Evolutionary conservation across 2,888 invertebrate species (phyloP), one percentile per base, ranked within the genome.

Genomic region (Drosophila peninsularis): DNA sequence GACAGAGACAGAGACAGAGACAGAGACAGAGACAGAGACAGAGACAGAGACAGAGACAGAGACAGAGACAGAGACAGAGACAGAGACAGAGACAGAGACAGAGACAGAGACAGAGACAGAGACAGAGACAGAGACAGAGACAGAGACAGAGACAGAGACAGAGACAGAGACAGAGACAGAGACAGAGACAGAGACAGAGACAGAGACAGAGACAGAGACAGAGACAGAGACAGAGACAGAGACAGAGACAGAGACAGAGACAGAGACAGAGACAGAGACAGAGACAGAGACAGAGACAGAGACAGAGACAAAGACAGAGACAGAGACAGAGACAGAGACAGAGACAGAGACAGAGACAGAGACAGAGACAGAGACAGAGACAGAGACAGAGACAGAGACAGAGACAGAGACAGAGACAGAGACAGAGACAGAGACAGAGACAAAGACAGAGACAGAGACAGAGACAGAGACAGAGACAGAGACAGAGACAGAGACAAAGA

Each of bases 1-100:
- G 1, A 19, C 2, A 6, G 2, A 41, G 0, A 1, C 0, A 10
- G 5, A 5, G 11, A 5, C 5, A 19, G 5, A 11, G 1, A 19
- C 10, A 41, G 11, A 5, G 11, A 41, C 5, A 17, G 0, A 1
- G 0, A 41, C 9, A 19, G 19, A 41, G 2, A 0, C n/a, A 37
- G 7, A 37, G 36, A 36, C 5, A 36, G 36, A 36, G 36, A 11
- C 2, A 34, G 11, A 34, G 13, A 3, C 4, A n/a, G n/a, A n/a
- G 6, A 37, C 3, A 37, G 2, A 14, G 7, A n/a, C 2, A 37
- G 7, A 37, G 7, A 9, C 7, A 2, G n/a, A 14, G n/a, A 37
- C 1, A 37, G 10, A 19, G 0, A 17, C 0, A 41, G 17, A 10
- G 1, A 39, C 0, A 37, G 37, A n/a, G n/a, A 34, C 1, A 34